Conservation (phyloP, 2,888 invertebrate species). For the Liopterus haemorrhoidalis region DNA sequence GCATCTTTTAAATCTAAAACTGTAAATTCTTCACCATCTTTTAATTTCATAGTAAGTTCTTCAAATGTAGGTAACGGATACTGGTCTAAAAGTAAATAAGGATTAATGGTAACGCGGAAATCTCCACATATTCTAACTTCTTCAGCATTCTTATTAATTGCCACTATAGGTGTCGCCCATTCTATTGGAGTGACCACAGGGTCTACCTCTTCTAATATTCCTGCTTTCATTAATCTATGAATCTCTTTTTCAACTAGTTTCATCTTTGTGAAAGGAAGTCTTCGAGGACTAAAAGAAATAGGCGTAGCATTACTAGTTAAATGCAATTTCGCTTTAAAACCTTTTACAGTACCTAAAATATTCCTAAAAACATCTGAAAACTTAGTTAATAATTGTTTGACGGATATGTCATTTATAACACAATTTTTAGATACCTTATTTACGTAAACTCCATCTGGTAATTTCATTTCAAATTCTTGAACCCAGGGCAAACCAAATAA, state of each 20-base stretch:
- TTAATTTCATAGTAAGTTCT: constrained; percentile 6
- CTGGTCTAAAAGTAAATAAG: background rate
- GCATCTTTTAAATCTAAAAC: constrained; percentile 18
- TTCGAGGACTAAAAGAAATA: background rate
- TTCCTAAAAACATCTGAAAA: constrained; percentile 7
- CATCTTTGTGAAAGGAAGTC: constrained; percentile 1
- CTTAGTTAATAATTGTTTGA: no score
- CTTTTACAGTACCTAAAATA: constrained; percentile 8
- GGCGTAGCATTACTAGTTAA: constrained; percentile 1
- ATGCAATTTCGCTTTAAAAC: constrained; percentile 3
- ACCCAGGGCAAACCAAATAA: constrained; percentile 7
- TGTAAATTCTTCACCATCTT: constrained; percentile 18
- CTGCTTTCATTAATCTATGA: background rate
- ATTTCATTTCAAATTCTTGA: constrained; percentile 5
- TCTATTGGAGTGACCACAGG: background rate
- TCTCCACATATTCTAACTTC: constrained; percentile 6
- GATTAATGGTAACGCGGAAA: constrained; percentile 11
- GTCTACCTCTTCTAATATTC: constrained; percentile 1
- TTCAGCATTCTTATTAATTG: background rate
- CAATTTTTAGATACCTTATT: background rate
- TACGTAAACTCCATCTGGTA: constrained; percentile 1
- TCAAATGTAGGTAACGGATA: constrained; percentile 17
- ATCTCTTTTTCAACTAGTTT: constrained; percentile 4
- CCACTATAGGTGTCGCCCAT: background rate
- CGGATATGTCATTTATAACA: no score